Percentiles rank a stretch among this genome's conserved stretches.
phyloP scores from a whole-genome alignment of 1,140 invertebrate genomes.

The Meloidogyne floridensis region DNA sequence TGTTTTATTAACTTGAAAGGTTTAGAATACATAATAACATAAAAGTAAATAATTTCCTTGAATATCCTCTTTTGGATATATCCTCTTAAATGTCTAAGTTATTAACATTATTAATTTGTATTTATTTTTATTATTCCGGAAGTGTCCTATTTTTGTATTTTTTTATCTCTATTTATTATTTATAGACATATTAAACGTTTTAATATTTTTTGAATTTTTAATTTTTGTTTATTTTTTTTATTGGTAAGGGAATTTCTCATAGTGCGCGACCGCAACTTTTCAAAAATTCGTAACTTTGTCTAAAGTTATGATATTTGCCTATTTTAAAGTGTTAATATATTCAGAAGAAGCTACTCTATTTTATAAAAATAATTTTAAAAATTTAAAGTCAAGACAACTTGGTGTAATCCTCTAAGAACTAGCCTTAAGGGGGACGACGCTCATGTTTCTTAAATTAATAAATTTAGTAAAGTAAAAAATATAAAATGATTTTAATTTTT shows the following conservation, averaged over 20 bases:
- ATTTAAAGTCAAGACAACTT: too few species aligned
- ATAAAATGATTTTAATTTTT: too few species aligned
- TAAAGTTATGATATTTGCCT: background rate
- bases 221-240: background rate
- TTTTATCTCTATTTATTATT: slow-evolving; percentile 15
- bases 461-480: too few species aligned
- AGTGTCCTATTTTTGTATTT: background rate
- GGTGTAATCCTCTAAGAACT: too few species aligned
- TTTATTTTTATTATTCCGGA: background rate
- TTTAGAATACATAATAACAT: background rate
- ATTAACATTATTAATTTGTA: background rate
- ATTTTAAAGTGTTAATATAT: slow-evolving; percentile 1
- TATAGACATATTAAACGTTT: background rate
- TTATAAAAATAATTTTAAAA: background rate
- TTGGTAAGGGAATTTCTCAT: background rate
- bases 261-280: background rate
- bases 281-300: background rate
- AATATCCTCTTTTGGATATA: background rate
- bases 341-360: background rate
- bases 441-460: too few species aligned
- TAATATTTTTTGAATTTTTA: background rate
- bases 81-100: background rate
- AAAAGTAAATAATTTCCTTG: background rate
- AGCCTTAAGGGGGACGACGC: too few species aligned
- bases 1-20: background rate